Evolutionary conservation across 2,888 invertebrate genomes (phyloP).

Genomic region (Apamea sordens): DNA sequence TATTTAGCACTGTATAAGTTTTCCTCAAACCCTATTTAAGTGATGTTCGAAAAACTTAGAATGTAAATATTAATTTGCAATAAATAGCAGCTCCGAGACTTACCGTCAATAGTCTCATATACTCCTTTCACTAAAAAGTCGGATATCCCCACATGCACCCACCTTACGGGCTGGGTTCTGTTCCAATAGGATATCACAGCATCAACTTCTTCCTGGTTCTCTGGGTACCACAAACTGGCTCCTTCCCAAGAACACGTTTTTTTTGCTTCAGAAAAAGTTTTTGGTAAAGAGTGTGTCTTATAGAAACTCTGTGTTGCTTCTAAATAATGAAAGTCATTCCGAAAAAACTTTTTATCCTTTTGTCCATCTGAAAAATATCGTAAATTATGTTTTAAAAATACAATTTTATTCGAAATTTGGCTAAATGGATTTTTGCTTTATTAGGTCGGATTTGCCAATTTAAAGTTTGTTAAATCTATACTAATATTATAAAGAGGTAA

Average conservation of each 20-base stretch:
- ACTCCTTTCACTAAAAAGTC: constrained; percentile 13
- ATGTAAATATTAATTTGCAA: background rate
- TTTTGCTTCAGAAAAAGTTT: constrained; percentile 34
- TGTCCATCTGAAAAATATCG: constrained; percentile 13
- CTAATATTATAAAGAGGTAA: too few relatives aligned
- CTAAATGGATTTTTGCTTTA: background rate
- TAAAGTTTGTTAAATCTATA: too few relatives aligned
- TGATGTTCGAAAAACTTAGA: background rate
- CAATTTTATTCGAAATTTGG: too few relatives aligned
- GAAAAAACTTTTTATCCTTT: constrained; percentile 35
- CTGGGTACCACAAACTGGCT: constrained; percentile 35
- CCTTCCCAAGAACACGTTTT: constrained; percentile 37
- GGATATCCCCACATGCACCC: constrained; percentile 15
- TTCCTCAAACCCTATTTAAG: too few relatives aligned
- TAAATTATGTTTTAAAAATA: background rate
- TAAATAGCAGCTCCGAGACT: background rate
- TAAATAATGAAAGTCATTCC: constrained; percentile 31
- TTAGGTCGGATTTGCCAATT: background rate
- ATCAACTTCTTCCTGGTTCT: constrained; percentile 28
- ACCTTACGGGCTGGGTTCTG: constrained; percentile 34
- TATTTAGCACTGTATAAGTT: background rate
- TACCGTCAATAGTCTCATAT: constrained; percentile 35
- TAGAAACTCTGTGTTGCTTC: constrained; percentile 38
- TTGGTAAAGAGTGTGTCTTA: constrained; percentile 12
- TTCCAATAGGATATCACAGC: constrained; percentile 40